These are phyloP conservation scores for Acropternis orthonyx DNA, from an alignment of 2,797 vertebrate species.

Conservation along the genomic window DNA sequence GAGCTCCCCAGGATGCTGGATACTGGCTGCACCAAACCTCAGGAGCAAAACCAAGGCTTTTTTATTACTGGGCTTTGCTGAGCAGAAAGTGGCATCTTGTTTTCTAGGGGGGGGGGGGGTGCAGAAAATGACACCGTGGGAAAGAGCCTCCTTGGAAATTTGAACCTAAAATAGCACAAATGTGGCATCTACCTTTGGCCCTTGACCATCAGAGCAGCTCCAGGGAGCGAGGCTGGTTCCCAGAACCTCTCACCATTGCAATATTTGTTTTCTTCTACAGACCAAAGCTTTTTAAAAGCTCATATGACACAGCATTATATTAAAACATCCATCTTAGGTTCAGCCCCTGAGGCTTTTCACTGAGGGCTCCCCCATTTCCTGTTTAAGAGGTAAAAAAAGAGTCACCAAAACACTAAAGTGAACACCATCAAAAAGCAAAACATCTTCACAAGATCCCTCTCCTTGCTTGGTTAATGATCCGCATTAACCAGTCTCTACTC, in stretches of 20 bases:
- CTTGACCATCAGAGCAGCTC: fast-evolving
- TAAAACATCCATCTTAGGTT: not conserved
- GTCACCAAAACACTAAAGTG: not conserved
- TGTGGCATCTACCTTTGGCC: not conserved
- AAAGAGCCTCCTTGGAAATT: not conserved
- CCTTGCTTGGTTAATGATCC: not conserved
- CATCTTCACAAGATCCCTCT: not conserved
- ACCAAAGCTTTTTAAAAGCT: not conserved
- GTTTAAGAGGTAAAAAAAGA: not conserved
- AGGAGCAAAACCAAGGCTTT: not conserved
- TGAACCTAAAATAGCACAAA: not conserved
- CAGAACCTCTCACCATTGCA: not conserved
- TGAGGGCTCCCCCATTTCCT: not conserved
- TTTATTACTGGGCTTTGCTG: not conserved
- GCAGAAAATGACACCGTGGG: not conserved
- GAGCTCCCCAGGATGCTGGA: not conserved
- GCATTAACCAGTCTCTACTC: not conserved
- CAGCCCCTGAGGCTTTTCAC: not conserved
- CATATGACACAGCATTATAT: fast-evolving
- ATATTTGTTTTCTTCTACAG: not conserved
- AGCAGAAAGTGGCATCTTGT: not conserved
- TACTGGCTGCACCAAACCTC: not conserved
- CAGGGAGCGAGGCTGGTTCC: not conserved
- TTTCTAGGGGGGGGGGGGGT: not conserved
- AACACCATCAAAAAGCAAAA: not conserved